Percentiles rank a stretch among this genome's conserved stretches.
Conservation (phyloP, 2,797 vertebrate species). For the Pseudotriccus pelzelni region DNA sequence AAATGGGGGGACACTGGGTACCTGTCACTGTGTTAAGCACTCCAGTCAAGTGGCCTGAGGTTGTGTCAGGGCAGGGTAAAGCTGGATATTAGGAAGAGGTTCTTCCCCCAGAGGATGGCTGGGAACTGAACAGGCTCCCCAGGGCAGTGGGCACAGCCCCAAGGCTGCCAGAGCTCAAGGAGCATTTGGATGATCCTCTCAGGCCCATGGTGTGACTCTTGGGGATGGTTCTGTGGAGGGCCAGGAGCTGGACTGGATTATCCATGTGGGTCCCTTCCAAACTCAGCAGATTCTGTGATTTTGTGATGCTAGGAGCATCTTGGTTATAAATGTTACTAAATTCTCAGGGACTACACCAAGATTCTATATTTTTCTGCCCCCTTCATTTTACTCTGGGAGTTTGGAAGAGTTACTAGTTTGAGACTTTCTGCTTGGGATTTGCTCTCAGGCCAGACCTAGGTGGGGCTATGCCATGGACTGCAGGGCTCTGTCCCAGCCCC, state of each 20-base stretch:
- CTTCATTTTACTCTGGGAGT: background rate
- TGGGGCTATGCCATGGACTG: accelerated
- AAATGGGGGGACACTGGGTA: background rate
- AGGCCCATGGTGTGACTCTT: no score
- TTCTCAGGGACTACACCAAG: background rate
- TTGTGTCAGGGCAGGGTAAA: background rate
- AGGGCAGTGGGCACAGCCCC: background rate
- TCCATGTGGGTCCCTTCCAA: background rate
- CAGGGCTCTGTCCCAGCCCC: background rate
- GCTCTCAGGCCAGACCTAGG: background rate
- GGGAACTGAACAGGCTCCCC: background rate
- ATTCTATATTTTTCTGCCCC: accelerated
- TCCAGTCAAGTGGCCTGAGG: background rate
- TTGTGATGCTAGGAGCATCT: background rate
- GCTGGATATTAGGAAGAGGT: no score
- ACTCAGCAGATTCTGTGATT: background rate
- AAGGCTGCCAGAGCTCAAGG: background rate
- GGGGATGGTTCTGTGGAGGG: background rate
- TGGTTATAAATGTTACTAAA: background rate
- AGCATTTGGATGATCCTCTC: background rate
- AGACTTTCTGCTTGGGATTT: background rate
- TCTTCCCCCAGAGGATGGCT: background rate
- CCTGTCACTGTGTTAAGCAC: background rate
- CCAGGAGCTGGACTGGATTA: background rate
- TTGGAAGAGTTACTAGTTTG: background rate